Evolutionary conservation across 53 echinoderm and acorn worm genomes (phyloP), one percentile per base, ranked within the genome.

Genomic region (Holothuria leucospilota): DNA sequence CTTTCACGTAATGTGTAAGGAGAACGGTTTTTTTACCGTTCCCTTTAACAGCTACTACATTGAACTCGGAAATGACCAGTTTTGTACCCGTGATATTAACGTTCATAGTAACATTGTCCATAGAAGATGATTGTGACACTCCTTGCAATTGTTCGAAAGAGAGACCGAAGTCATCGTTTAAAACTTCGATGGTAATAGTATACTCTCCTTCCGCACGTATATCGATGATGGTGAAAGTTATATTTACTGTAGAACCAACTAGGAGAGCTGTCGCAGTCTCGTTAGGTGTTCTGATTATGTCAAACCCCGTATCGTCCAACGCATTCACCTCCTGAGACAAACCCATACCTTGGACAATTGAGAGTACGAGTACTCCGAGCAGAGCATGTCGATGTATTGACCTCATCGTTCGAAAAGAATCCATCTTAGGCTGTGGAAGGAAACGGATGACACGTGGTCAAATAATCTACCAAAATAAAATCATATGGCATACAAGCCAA

Each of bases 41-140:
- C 60, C 81, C 86, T 20, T 71, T 41, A 2, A n/a, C 42, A 18
- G 81, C 73, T 28, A 86, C 81, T 14, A 90, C 61, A 26, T 68
- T 29, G 13, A 86, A 86, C 1, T 86, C 71, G 8, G 79, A 86
- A 56, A 90, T 90, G 38, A 86, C 81, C 29, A 90, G 80, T 30
- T 80, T 51, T 13, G 34, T 61, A 1, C 80, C 80, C 5, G 80
- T 80, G 60, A 80, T 60, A 12, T 51, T 38, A 1, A 80, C 80
- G 28, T 60, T 59, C 80, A 80, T 59, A 2, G 80, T 80, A 29
- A 80, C 80, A 29, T 80, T 80, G 38, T 59, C 38, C 59, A 20
- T 20, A 29, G 25, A 15, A 14, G 21, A 11, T 13, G 27, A 58
- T 34, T 25, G 2, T 6, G 59, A 58, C 3, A 80, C 61, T n/a